These are phyloP conservation scores for Pipra filicauda DNA, from an alignment of 2,113 vertebrate species.

Conservation along the genomic window DNA sequence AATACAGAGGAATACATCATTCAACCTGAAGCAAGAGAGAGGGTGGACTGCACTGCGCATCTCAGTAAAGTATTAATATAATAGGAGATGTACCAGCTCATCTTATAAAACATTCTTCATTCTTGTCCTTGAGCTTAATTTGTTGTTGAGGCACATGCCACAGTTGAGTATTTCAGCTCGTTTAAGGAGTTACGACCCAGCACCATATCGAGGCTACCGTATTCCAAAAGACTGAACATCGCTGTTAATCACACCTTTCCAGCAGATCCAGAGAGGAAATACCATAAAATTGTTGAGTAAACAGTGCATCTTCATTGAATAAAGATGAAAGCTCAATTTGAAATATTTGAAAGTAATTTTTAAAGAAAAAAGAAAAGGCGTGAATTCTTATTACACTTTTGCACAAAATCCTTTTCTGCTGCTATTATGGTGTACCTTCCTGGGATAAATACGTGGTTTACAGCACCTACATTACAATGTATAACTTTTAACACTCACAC, in stretches of 20 bases:
- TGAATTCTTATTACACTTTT: background rate
- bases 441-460: conserved; percentile 21
- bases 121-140: background rate
- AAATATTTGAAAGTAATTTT: conserved; percentile 22
- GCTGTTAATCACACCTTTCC: background rate
- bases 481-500: background rate
- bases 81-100: background rate
- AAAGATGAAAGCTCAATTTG: conserved; percentile 5
- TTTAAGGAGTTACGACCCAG: background rate
- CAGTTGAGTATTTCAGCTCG: background rate
- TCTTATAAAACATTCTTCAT: background rate
- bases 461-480: conserved; percentile 18
- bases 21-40: background rate
- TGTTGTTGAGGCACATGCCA: background rate
- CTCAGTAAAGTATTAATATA: background rate
- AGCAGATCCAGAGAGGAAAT: background rate
- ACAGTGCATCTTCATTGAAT: background rate
- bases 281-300: background rate
- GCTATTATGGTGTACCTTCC: background rate
- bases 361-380: background rate
- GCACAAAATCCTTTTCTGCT: conserved; percentile 2
- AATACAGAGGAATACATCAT: background rate
- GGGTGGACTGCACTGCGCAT: background rate
- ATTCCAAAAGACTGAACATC: background rate
- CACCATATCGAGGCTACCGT: rapidly evolving